Evolutionary conservation across 2,113 vertebrate species (phyloP), one percentile per base, ranked within the genome.

Genomic region (Gopherus evgoodei): DNA sequence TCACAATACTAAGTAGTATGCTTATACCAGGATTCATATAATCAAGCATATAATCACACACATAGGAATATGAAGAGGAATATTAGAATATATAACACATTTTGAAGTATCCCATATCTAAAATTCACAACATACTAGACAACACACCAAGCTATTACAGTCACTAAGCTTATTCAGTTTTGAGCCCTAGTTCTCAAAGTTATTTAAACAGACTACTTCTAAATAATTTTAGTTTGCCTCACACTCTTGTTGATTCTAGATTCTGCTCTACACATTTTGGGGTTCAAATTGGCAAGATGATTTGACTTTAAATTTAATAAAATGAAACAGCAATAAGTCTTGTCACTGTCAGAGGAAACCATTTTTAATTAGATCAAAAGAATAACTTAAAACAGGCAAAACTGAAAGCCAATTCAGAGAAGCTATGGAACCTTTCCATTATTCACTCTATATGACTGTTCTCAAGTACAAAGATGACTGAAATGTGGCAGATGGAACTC

Each of bases 401-500:
- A 89, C 17, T 35, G 50, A 92, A 31, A 87, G 91, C 52, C 9
- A 75, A 53, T 12, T 80, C 1, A 47, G 11, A n/a, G 7, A 84
- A 89, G 42, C 27, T 82, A 80, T 0, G 6, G 49, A 53, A 96
- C 82, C 11, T 85, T 35, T 85, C 5, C 1, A 0, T 83, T 85
- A 87, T 0, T 93, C 29, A 84, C 69, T 79, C 9, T 62, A 17
- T 3, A n/a, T 6, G 53, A 49, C 49, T 62, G 12, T 59, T 79
- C 79, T 49, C 50, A 69, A 85, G 44, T 16, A 6, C 88, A 81
- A 8, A 65, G 0, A 44, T 47, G 75, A 80, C 44, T 54, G 84
- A 79, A 4, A 0, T 25, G 14, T 81, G 6, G 29, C 38, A 87
- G 6, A 25, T 0, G 0, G 19, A 31, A 0, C 5, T 87, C 80